Conservation (phyloP, 2,113 vertebrate genomes). For the Phyllostomus discolor region DNA sequence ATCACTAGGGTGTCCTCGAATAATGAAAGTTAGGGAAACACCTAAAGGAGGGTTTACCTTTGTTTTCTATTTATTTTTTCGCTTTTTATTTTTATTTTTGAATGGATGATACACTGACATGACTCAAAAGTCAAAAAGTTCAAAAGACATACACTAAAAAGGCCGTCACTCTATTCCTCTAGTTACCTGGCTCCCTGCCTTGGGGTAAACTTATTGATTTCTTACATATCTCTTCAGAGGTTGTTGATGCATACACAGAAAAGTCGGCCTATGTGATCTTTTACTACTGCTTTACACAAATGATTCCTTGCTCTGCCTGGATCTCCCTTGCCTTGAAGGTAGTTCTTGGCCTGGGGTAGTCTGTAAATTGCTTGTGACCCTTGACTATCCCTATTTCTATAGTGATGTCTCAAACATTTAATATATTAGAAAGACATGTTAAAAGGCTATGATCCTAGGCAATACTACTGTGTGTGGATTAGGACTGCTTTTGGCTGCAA, state of each 20-base stretch:
- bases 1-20: not conserved
- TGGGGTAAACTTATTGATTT: not conserved
- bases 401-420: not conserved
- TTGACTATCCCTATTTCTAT: not conserved
- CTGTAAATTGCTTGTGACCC: not conserved
- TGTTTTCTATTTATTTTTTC: not conserved
- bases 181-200: not conserved
- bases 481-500: not conserved
- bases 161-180: not conserved
- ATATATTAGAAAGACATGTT: not conserved
- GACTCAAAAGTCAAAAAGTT: not conserved
- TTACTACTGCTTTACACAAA: not conserved
- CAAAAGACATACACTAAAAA: not conserved
- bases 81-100: not conserved
- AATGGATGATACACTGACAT: not conserved
- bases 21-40: not conserved
- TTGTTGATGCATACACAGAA: not conserved
- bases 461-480: not conserved
- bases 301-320: not conserved
- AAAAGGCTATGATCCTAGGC: not conserved
- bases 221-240: not conserved
- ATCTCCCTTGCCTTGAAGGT: not conserved
- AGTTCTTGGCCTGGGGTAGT: not conserved
- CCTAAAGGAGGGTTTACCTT: not conserved
- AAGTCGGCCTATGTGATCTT: not conserved